phyloP scores from a whole-genome alignment of 2,888 invertebrate genomes.

The Serrognathus titanus region DNA sequence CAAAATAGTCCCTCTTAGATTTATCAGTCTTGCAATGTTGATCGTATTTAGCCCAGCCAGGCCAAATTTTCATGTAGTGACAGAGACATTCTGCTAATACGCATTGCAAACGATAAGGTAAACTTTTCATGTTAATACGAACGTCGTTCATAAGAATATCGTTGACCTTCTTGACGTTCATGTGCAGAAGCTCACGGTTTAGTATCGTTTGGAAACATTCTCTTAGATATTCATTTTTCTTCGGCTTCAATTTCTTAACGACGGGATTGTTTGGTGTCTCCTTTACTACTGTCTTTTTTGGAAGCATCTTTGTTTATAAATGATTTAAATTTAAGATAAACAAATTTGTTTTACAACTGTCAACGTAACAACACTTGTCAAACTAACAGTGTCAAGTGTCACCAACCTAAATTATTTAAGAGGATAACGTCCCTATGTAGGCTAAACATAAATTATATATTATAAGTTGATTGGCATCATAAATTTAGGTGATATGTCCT shows the following conservation, averaged over 20 bases:
- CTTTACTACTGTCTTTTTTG: slow-evolving; percentile 14
- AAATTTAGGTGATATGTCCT: too few species aligned
- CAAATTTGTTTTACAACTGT: too few species aligned
- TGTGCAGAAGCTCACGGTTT: slow-evolving; percentile 10
- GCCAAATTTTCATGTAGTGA: slow-evolving; percentile 28
- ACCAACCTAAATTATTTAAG: too few species aligned
- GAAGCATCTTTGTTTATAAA: neutral
- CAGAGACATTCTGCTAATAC: slow-evolving; percentile 46
- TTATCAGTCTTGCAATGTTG: slow-evolving; percentile 8
- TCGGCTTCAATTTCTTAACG: slow-evolving; percentile 1
- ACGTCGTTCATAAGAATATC: slow-evolving; percentile 18
- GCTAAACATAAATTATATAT: too few species aligned
- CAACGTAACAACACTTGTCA: too few species aligned
- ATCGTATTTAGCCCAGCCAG: slow-evolving; percentile 22
- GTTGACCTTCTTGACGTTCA: slow-evolving; percentile 8
- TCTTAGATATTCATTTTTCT: slow-evolving; percentile 5
- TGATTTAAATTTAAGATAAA: too few species aligned
- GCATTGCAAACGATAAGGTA: slow-evolving; percentile 56
- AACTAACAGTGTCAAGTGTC: too few species aligned
- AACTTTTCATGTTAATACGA: slow-evolving; percentile 9
- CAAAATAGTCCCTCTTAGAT: slow-evolving; percentile 15
- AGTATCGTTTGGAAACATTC: slow-evolving; percentile 11
- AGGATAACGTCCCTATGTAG: too few species aligned
- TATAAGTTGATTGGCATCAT: too few species aligned
- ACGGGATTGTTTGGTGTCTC: slow-evolving; percentile 10